These are phyloP conservation scores for Podarcis muralis DNA, from an alignment of 2,113 vertebrate genomes.

Conservation along the genomic window DNA sequence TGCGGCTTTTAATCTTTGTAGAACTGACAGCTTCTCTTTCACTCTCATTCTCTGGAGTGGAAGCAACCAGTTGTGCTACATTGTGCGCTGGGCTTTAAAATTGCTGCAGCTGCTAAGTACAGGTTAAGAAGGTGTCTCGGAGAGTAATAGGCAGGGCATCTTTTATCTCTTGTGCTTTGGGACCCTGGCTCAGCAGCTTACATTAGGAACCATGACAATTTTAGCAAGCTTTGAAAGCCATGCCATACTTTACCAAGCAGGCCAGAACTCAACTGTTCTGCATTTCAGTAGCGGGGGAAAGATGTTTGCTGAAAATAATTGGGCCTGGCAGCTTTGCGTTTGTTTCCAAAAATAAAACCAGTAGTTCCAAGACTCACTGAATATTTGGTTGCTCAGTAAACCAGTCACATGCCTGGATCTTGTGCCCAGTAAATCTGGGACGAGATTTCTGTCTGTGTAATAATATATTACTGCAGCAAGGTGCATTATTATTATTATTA, in stretches of 20 bases:
- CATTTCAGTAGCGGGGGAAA: slow-evolving; percentile 71
- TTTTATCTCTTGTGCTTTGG: slow-evolving; percentile 14
- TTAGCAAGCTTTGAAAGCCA: slow-evolving; percentile 50
- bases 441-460: slow-evolving; percentile 57
- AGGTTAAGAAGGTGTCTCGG: slow-evolving; percentile 31
- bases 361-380: slow-evolving; percentile 63
- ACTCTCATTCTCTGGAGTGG: slow-evolving; percentile 23
- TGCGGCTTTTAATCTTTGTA: slow-evolving; percentile 26
- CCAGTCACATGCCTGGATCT: slow-evolving; percentile 71
- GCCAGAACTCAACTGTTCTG: slow-evolving; percentile 71
- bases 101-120: slow-evolving; percentile 10
- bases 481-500: slow-evolving; percentile 44
- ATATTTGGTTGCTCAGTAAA: slow-evolving; percentile 58
- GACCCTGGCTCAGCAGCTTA: not conserved
- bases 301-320: slow-evolving; percentile 82
- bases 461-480: slow-evolving; percentile 44
- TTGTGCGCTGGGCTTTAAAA: slow-evolving; percentile 25
- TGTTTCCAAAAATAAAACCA: slow-evolving; percentile 65
- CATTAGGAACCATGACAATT: slow-evolving; percentile 42
- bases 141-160: slow-evolving; percentile 28
- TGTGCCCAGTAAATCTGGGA: slow-evolving; percentile 76
- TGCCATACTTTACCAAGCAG: slow-evolving; percentile 40
- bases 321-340: slow-evolving; percentile 71
- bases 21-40: slow-evolving; percentile 18
- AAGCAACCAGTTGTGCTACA: slow-evolving; percentile 23